Base-by-base conservation (phyloP, 2,113 vertebrate genomes). In the Macrotus californicus region DNA sequence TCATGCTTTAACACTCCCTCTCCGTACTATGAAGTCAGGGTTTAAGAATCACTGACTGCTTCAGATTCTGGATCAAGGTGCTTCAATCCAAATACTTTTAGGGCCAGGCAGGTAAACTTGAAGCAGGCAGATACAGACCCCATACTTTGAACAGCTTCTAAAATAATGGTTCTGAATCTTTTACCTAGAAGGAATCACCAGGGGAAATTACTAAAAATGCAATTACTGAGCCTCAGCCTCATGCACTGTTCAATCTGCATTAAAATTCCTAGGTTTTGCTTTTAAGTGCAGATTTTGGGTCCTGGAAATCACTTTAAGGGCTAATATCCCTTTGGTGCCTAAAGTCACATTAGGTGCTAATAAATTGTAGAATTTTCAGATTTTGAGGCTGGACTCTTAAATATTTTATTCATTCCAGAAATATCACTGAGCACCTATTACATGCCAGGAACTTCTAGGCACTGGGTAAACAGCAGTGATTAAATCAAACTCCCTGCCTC, bases 371-470 rank as follows among this genome's bases (percentile, higher is more conserved):
- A 43, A 61, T 48, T 95, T 41, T 90, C 64, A 81, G n/a, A 91
- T 46, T 73, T 85, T 76, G 39, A 87, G n/a, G 29, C 18, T 56
- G 6, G 10, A 26, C 14, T 92, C 29, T 86, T 26, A 69, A 69
- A 88, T 81, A 87, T 13, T 87, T 93, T 61, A 66, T 52, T 94
- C n/a, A 70, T 56, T 95, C 18, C 76, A 89, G 80, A 26, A 56
- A 52, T 64, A 89, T 31, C 52, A 43, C 43, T 52, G 31, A 82
- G 67, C 29, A 86, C 26, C 8, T 29, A 48, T 59, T 16, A 67
- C 22, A 12, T 67, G 10, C 34, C 76, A 94, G n/a, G 31, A 67
- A 56, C 7, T 72, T 87, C 61, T 26, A 64, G 56, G 85, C n/a
- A 66, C 66, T 76, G 48, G 50, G 72, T 56, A n/a, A 48, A 61